These are phyloP conservation scores for Limnephilus rhombicus DNA, from an alignment of 2,888 invertebrate genomes.

Conservation along the genomic window DNA sequence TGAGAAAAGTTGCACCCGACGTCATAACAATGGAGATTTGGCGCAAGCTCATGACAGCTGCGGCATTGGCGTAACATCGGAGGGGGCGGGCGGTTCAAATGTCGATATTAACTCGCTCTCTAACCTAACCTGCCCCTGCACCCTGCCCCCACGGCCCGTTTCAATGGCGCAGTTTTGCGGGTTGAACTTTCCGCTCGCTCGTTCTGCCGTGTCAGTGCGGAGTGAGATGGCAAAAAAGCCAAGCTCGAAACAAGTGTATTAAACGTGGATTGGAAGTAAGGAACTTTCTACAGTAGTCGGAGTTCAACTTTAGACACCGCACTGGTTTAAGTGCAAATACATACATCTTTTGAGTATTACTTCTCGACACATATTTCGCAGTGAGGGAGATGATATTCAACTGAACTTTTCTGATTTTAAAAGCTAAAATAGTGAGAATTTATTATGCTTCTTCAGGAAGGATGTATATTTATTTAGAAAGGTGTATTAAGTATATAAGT, in stretches of 20 bases:
- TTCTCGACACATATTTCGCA: not conserved
- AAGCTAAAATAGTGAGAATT: not conserved
- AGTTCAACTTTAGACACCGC: slow-evolving; percentile 27
- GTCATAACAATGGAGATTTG: slow-evolving; percentile 52
- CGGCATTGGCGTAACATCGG: slow-evolving; percentile 43
- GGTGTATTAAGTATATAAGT: too few relatives aligned
- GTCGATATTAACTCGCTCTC: slow-evolving; percentile 42
- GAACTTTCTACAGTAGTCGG: slow-evolving; percentile 17
- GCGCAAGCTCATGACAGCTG: slow-evolving; percentile 53
- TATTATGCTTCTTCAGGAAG: not conserved
- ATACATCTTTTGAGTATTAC: not conserved
- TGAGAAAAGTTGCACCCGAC: slow-evolving; percentile 27
- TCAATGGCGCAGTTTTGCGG: slow-evolving; percentile 48
- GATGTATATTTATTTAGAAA: not conserved
- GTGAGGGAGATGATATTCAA: not conserved
- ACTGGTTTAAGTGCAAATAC: slow-evolving; percentile 36
- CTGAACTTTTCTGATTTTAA: not conserved
- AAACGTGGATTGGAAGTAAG: slow-evolving; percentile 40
- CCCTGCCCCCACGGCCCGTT: slow-evolving; percentile 4
- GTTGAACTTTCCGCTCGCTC: slow-evolving; percentile 22
- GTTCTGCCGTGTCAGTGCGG: slow-evolving; percentile 4
- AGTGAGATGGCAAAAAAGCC: slow-evolving; percentile 38
- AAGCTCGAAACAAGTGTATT: slow-evolving; percentile 52
- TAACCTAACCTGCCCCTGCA: not conserved
- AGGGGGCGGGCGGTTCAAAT: slow-evolving; percentile 33